These are phyloP conservation scores for Leontocebus nigricollis DNA, from an alignment of 2,797 vertebrate species.

Conservation along the genomic window DNA sequence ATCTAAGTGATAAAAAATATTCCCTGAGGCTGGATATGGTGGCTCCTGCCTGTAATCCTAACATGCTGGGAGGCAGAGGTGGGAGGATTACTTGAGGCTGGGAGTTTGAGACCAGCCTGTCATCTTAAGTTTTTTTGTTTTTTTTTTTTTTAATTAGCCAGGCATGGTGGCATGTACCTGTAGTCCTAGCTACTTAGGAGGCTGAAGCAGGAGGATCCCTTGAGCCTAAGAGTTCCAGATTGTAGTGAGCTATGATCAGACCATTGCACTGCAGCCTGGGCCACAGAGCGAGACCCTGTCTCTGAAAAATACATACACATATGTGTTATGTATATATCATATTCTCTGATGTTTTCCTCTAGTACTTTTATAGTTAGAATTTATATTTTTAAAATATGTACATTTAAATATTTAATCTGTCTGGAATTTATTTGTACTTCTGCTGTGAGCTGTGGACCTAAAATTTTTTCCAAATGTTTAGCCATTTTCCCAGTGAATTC, in stretches of 20 bases:
- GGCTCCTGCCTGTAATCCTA: background rate
- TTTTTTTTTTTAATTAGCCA: background rate
- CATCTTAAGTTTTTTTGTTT: background rate
- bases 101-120: background rate
- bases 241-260: background rate
- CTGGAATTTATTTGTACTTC: background rate
- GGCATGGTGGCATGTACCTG: background rate
- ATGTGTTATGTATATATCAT: background rate
- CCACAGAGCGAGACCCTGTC: background rate
- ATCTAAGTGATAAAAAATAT: constrained; percentile 3
- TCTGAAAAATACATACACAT: background rate
- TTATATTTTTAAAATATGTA: background rate
- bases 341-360: background rate
- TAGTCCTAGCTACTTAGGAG: background rate
- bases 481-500: background rate
- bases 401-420: constrained; percentile 11
- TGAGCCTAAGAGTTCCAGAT: background rate
- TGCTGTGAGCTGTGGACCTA: background rate
- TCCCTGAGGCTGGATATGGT: background rate
- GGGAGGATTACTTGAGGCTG: background rate
- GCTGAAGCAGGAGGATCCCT: background rate
- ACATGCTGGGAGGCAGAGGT: background rate
- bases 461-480: constrained; percentile 11
- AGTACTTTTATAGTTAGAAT: background rate
- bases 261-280: background rate